Evolutionary conservation across 2,888 invertebrate species (phyloP), one percentile per base, ranked within the genome.

Genomic region (Yponomeuta sedellus): DNA sequence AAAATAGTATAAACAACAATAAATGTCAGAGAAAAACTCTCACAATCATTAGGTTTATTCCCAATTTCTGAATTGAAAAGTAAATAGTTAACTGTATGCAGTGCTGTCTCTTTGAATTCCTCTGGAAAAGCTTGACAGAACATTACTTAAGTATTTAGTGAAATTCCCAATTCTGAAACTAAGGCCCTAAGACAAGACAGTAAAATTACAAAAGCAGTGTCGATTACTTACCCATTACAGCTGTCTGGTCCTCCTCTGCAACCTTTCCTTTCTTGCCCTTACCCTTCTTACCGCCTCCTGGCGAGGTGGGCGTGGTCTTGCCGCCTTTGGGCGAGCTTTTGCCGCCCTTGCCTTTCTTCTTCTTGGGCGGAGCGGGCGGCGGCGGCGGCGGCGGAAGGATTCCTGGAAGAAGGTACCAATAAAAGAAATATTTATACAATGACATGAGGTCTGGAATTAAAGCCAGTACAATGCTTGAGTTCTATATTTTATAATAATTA

Each of bases 321-420:
- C 22, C 22, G 64, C 25, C 52, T 4, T 11, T n/a, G 11, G 28
- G 12, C 44, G 19, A 44, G 69, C 66, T 20, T 64, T 61, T 12
- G 66, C 40, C 20, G 52, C 70, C 64, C 64, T 82, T 84, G 0
- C 77, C 79, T 65, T 82, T 82, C 70, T 80, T 79, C 73, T 88
- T 80, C 64, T 79, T 73, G 68, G 75, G 71, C 20, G 84, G 76
- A 0, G 83, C 76, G 0, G 87, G 85, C 0, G 85, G 81, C 0
- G 84, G 83, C 0, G 88, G 86, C 0, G 87, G 84, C 0, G 92
- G 92, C 2, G 88, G 85, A 62, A 86, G 71, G 4, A 91, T 75
- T 68, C 85, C 89, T 89, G 52, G n/a, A 40, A 40, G 1, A 44
- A 44, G 25, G 25, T 25, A 25, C 3, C 25, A 25, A n/a, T 20